Evolutionary conservation across 2,797 vertebrate species (phyloP), one percentile per base, ranked within the genome.

Genomic region (Crenichthys baileyi): DNA sequence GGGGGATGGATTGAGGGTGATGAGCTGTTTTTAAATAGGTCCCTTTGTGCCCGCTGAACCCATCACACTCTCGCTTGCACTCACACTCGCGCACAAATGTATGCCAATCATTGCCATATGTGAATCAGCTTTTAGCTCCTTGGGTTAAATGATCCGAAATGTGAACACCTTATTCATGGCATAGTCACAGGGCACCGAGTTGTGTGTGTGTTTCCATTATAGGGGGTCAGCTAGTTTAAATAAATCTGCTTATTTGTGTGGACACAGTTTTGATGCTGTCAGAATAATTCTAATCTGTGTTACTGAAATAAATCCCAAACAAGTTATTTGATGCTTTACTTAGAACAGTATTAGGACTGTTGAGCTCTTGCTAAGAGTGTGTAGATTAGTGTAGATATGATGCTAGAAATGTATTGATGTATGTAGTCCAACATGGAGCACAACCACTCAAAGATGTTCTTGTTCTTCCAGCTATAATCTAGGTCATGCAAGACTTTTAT

Each of bases 21-120:
- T 90, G 91, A 93, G 85, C 89, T 86, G 85, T 85, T 85, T 36
- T 70, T 94, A 93, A 94, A 94, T 92, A 92, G 91, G 88, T 91
- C 83, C 83, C 92, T 93, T 94, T 94, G 94, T 94, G 88, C 87
- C 88, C 73, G 67, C 73, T 67, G 83, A 93, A 87, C 84, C 85
- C 88, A 91, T 92, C 91, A 85, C 83, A 70, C 83, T 78, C 73
- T 75, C 81, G 56, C 70, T 56, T 76, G 68, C 75, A 73, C 72
- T 71, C 75, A 73, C 80, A 60, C 72, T 71, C 53, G 63, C 20
- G 71, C 51, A 41, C 83, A 80, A 77, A 79, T 65, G 70, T 75
- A 70, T 79, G 78, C 90, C 93, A 94, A 91, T 94, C 93, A 93
- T 88, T 93, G 92, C 91, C 93, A 93, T 89, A 90, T 93, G 92